phyloP scores from a whole-genome alignment of 2,888 invertebrate genomes.

The Boloria euphrosyne region DNA sequence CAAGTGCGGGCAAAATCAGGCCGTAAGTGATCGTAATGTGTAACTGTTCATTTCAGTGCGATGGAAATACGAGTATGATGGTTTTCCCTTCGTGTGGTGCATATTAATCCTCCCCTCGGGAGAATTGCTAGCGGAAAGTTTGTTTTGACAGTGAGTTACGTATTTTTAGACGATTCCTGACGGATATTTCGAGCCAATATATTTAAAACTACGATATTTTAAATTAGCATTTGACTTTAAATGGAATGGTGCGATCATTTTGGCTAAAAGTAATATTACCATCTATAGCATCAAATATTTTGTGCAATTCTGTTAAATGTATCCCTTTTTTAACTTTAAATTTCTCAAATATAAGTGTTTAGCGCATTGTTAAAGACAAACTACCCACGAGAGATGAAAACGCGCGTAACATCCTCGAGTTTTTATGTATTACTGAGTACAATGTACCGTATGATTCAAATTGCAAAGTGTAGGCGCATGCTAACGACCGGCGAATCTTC shows the following conservation, averaged over 20 bases:
- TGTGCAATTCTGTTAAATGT: conserved; percentile 1
- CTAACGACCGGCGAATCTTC: conserved; percentile 45
- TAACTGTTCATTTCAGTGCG: conserved; percentile 1
- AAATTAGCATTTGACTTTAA: no score
- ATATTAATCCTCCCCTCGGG: not conserved
- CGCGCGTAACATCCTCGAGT: conserved; percentile 18
- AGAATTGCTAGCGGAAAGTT: no score
- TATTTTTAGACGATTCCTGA: no score
- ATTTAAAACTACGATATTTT: no score
- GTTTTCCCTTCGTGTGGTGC: not conserved
- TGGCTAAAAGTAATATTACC: no score
- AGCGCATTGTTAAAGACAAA: conserved; percentile 8
- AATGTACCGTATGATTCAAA: conserved; percentile 44
- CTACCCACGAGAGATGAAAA: conserved; percentile 27
- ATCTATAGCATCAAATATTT: no score
- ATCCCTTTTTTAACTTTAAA: conserved; percentile 24
- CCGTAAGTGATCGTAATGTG: conserved; percentile 59
- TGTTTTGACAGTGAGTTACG: no score
- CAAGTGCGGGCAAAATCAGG: conserved; percentile 26
- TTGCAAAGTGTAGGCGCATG: conserved; percentile 47
- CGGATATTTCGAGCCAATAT: no score
- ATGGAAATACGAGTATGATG: not conserved
- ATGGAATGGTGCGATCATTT: no score
- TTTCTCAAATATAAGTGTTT: not conserved
- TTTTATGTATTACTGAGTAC: conserved; percentile 39